Base-by-base conservation (phyloP, 2,113 vertebrate genomes). In the Ia io region DNA sequence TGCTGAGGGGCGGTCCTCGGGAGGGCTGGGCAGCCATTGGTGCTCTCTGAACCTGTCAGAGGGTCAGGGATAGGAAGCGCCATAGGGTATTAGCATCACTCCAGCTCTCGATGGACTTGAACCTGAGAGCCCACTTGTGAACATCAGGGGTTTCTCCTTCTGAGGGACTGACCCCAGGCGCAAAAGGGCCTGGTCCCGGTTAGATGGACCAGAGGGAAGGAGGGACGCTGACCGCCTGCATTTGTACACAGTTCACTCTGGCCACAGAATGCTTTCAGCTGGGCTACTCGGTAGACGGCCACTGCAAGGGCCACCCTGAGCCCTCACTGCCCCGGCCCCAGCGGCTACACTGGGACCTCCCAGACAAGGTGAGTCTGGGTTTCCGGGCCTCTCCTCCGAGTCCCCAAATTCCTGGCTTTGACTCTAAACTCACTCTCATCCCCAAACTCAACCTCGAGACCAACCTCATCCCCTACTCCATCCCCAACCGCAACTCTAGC, bases 341-440 rank as follows among this genome's bases (percentile, higher is more conserved):
- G 92, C 97, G 98, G 53, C 96, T 98, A 18, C 93, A 98, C n/a
- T 98, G 98, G 98, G 96, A 98, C 63, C 97, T 98, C 47, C 97
- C 98, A 4, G 77, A 96, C 9, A 98, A 98, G 98, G 98, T 98
- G 83, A 96, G 97, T 42, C n/a, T 0, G 0, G 35, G 3, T 17
- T 22, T n/a, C 17, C 0, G 5, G 22, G 18, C 8, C 32, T 35
- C n/a, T n/a, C 49, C 13, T 78, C 37, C 28, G 28, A 22, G 63
- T 32, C n/a, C 49, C 76, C 7, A 0, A 18, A 13, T 28, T 65
- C n/a, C 28, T 56, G 35, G 2, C 37, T 37, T 32, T 77, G 69
- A 56, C n/a, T 18, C 23, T 13, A 51, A 83, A 49, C 37, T 61
- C 70, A 83, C 47, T 32, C 7, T 87, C 0, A 3, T 5, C 18